Base-by-base conservation (phyloP, 2,113 vertebrate genomes). In the Silurus asotus region DNA sequence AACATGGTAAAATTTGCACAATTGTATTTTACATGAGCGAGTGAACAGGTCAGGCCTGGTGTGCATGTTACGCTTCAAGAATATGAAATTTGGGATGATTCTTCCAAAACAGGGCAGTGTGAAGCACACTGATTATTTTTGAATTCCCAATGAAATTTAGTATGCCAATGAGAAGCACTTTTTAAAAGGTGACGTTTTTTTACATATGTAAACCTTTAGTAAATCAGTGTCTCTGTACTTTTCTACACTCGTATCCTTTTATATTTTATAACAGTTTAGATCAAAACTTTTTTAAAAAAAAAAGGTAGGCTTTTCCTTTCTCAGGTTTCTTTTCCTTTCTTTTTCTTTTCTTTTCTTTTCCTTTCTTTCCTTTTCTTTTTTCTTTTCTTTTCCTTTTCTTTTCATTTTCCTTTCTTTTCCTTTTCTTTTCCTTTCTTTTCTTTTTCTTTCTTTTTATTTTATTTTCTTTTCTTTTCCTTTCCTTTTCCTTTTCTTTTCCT, bases 51-150 rank as follows among this genome's bases (percentile, higher is more conserved):
- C 76, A 25, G 75, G 49, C 8, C 7, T 5, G 14, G 59, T 79
- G 56, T 25, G 15, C 13, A 77, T 8, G n/a, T 77, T 25, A 55
- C 56, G 51, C 51, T 25, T 56, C 17, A 77, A 28, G 75, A 77
- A 77, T 77, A 77, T 77, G 51, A 49, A 77, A 77, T 56, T 25
- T 77, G 11, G 23, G 6, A 23, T 17, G 55, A 58, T 79, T 79
- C 76, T 58, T 58, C 55, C 76, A 58, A 37, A 79, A 59, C 20
- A 75, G 49, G 49, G n/a, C 76, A 79, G 76, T 19, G 55, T 79
- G 76, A 79, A 79, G 55, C 55, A 79, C 25, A 59, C 55, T 37
- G 55, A 79, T 79, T 79, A 58, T 58, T 79, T 79, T 19, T 20
- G 56, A 28, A 80, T 59, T 58, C 25, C 59, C n/a, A 80, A 45